phyloP scores from a whole-genome alignment of 2,888 invertebrate genomes.

The Apamea anceps region DNA sequence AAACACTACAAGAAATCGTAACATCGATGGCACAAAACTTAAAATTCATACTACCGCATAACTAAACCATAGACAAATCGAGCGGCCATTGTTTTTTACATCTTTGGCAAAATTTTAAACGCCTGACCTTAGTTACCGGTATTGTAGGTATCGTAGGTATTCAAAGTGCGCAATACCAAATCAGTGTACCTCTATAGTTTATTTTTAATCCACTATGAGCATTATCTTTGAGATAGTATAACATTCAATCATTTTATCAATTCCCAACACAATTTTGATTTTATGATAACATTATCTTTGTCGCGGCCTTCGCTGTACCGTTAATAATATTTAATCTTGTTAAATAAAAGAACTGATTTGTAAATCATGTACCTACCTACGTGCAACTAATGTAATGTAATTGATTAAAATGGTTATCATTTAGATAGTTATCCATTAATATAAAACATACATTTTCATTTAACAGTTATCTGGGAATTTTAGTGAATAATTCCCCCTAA shows the following conservation, averaged over 20 bases:
- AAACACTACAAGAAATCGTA: not conserved
- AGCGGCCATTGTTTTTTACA: not conserved
- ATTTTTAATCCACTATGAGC: conserved; percentile 40
- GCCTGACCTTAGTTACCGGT: not conserved
- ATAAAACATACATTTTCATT: conserved; percentile 29
- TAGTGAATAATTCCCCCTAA: not conserved
- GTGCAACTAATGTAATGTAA: conserved; percentile 41
- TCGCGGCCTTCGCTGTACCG: conserved; percentile 52
- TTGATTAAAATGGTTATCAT: conserved; percentile 37
- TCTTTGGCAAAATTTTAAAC: not conserved
- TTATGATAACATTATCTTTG: conserved; percentile 61
- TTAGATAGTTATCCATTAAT: conserved; percentile 19
- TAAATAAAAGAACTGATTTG: conserved; percentile 54
- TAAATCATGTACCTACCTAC: conserved; percentile 44
- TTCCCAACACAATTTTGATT: conserved; percentile 60
- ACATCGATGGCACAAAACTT: not conserved
- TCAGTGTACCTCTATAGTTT: conserved; percentile 35
- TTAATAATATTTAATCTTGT: conserved; percentile 51
- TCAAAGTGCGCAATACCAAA: conserved; percentile 41
- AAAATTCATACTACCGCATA: not conserved
- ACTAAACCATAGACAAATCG: not conserved
- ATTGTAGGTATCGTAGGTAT: not conserved
- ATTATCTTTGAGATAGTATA: conserved; percentile 55
- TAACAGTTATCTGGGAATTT: conserved; percentile 24
- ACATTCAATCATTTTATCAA: conserved; percentile 52